Evolutionary conservation across 2,113 vertebrate species (phyloP).

Genomic region (Lagenorhynchus albirostris): DNA sequence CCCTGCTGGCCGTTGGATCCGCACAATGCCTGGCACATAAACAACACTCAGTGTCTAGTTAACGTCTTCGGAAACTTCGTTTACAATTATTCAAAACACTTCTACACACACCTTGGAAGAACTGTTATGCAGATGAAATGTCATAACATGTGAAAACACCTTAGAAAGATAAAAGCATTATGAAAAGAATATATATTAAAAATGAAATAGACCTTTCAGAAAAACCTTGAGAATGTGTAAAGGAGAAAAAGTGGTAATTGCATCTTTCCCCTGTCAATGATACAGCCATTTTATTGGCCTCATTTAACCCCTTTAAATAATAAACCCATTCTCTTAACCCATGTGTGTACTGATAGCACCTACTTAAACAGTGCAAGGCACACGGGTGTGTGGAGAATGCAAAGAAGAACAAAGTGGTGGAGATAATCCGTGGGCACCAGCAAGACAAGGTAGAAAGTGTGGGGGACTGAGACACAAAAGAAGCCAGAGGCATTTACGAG

Average conservation of each 20-base stretch:
- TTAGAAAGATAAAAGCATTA: neutral
- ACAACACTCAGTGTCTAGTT: neutral
- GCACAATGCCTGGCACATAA: neutral
- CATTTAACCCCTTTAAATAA: neutral
- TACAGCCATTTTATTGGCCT: neutral
- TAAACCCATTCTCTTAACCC: neutral
- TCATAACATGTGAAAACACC: neutral
- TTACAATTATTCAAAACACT: neutral
- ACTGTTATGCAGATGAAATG: neutral
- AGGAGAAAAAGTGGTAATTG: neutral
- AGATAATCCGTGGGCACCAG: neutral
- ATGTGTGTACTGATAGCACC: neutral
- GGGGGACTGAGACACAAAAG: neutral
- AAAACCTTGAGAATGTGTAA: neutral
- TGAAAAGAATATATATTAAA: neutral
- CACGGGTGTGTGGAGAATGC: accelerated
- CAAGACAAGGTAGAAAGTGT: neutral
- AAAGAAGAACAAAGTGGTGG: neutral
- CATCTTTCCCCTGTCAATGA: neutral
- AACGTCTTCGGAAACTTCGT: neutral
- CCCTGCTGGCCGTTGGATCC: neutral
- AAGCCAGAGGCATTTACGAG: neutral
- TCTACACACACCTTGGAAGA: neutral
- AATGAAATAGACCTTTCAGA: neutral
- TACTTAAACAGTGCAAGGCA: neutral